Base-by-base conservation (phyloP, 2,797 vertebrate genomes). In the Miichthys miiuy region DNA sequence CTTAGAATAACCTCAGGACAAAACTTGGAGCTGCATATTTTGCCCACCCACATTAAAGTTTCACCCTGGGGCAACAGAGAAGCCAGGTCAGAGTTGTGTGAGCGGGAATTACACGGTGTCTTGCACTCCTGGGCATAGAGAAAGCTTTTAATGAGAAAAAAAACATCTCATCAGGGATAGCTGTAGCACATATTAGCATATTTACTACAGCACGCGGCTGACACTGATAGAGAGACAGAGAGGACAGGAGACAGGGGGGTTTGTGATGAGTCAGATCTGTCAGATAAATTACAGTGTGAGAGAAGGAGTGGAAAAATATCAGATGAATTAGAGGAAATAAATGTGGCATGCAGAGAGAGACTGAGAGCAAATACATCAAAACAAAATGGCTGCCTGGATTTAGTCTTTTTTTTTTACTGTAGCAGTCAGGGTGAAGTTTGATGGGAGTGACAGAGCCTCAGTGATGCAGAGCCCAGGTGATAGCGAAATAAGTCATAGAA, bases 141-240 rank as follows among this genome's bases (percentile, higher is more conserved):
- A 47, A 64, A 46, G 66, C 44, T 66, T 69, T 66, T 60, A 90
- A 85, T 66, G 73, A 69, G 72, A 44, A 14, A 44, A 64, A 82
- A 72, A 79, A 70, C 57, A 86, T 85, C 27, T 56, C 48, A 82
- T 81, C 46, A 2, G 51, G 50, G 1, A 1, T 68, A 65, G 55
- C 71, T 69, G 55, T 61, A 48, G 18, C 54, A 46, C 67, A 69
- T 56, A 50, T 69, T 70, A 71, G 47, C 65, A 79, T 20, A 42
- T 68, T 72, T 58, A 77, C 60, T 55, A 34, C 56, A 69, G 50
- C 34, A 64, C 55, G 48, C 30, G 60, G 62, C 68, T 72, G 67
- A 82, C 50, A 68, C 42, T 38, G 54, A 38, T 38, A 50, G 16
- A 70, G 63, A 77, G n/a, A 81, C 50, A 46, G n/a, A 23, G 17